Evolutionary conservation across 2,888 invertebrate species (phyloP).

Genomic region (Hermaeophaga mercurialis): DNA sequence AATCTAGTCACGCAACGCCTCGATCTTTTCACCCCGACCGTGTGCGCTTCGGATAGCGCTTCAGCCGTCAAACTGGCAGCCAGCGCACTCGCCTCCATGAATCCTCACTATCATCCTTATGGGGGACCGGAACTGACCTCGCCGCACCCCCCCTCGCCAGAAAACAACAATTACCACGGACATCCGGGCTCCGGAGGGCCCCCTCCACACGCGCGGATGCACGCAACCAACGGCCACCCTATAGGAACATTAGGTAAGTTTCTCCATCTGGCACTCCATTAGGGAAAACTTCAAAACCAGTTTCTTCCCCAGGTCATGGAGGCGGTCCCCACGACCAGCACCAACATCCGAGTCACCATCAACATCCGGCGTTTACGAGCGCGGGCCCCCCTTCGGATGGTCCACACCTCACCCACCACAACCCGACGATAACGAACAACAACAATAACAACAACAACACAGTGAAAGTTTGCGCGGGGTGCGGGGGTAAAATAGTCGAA

Average conservation of each 20-base stretch:
- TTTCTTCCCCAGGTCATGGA: conserved; percentile 51
- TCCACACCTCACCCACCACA: conserved; percentile 60
- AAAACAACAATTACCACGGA: conserved; percentile 68
- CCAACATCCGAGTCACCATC: conserved; percentile 57
- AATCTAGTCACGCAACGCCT: conserved; percentile 8
- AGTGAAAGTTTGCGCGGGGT: conserved; percentile 86
- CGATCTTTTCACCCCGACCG: conserved; percentile 15
- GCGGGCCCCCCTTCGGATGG: conserved; percentile 58
- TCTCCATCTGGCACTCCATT: conserved; percentile 50
- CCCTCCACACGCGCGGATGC: conserved; percentile 55
- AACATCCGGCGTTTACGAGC: conserved; percentile 58
- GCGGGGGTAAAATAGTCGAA: conserved; percentile 90
- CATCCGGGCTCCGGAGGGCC: conserved; percentile 59
- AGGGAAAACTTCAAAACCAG: no score
- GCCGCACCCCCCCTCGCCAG: conserved; percentile 77
- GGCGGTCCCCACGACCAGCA: conserved; percentile 54
- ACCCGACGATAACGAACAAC: conserved; percentile 61
- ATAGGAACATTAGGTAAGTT: conserved; percentile 55
- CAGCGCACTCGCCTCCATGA: conserved; percentile 84
- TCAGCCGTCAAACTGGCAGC: conserved; percentile 81
- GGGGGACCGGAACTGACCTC: conserved; percentile 73
- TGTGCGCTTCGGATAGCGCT: conserved; percentile 43
- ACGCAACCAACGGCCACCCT: conserved; percentile 57
- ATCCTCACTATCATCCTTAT: conserved; percentile 89
- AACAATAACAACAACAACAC: conserved; percentile 62